A percentile compares a stretch with the other conserved stretches of the same genome.
phyloP scores from a whole-genome alignment of 2,888 invertebrate genomes.

The Seira ritae region DNA sequence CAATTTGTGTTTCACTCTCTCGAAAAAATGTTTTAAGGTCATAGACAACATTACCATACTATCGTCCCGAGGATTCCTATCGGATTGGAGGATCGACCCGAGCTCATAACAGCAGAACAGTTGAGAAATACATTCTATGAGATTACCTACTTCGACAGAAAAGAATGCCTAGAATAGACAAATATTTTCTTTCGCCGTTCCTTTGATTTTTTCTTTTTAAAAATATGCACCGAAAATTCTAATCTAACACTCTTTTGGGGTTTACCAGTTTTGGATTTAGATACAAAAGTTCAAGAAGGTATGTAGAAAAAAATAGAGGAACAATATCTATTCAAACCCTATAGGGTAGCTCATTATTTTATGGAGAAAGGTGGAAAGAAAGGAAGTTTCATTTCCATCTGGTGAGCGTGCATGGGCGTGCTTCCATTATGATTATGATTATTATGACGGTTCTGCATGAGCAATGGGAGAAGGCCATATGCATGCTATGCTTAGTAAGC shows the following conservation, averaged over 20 bases:
- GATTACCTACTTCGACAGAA: not conserved
- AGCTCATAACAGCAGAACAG: too few relatives aligned
- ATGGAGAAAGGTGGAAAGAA: conserved; percentile 10
- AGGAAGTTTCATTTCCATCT: conserved; percentile 48
- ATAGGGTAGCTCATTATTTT: not conserved
- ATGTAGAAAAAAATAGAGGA: not conserved
- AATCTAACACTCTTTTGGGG: too few relatives aligned
- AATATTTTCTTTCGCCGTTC: not conserved
- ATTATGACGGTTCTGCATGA: conserved; percentile 47
- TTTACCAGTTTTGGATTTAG: too few relatives aligned
- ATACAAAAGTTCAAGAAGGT: not conserved
- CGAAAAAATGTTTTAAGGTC: conserved; percentile 33
- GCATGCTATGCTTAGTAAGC: too few relatives aligned
- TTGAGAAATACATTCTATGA: not conserved
- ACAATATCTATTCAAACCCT: not conserved
- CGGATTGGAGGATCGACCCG: too few relatives aligned
- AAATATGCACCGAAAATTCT: too few relatives aligned
- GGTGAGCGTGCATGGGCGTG: conserved; percentile 9
- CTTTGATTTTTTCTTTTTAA: not conserved
- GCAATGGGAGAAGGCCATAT: not conserved
- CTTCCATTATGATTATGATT: conserved; percentile 28
- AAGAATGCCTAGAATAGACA: not conserved
- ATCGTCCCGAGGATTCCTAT: too few relatives aligned
- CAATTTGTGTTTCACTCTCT: conserved; percentile 12
- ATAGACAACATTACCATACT: conserved; percentile 25